Base-by-base conservation (phyloP, 2,113 vertebrate species). In the Sylvia atricapilla region DNA sequence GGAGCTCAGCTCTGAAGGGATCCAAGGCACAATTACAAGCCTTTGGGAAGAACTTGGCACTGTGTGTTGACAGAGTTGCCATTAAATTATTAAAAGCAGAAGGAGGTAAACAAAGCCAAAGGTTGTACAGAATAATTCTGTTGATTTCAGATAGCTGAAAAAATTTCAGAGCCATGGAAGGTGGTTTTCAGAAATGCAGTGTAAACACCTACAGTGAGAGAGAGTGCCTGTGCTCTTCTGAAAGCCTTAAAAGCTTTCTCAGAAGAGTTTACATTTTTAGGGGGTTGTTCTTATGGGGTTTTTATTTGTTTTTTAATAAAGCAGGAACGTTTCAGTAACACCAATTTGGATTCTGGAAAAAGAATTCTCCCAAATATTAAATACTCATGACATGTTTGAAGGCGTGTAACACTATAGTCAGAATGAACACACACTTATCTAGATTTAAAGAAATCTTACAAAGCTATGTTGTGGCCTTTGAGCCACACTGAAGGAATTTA, bases 11-110 rank as follows among this genome's bases (percentile, higher is more conserved):
- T 93, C 68, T 81, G 47, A 93, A 50, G 30, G 79, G 68, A 92
- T 66, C 60, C 68, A 74, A 80, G 41, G 89, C 23, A 11, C 44
- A 84, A 77, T 87, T 53, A 74, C 8, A 80, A 73, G 11, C 46
- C 31, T 80, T 70, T 43, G 63, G 78, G 59, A 92, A 66, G 63
- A 84, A 79, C 33, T 90, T 31, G 15, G 80, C 56, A 59, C 24
- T 16, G 3, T 33, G 37, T 55, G 59, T 50, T 63, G 68, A 70
- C 46, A 80, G 30, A 33, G 33, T 13, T 88, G 44, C 63, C 72
- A 86, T 77, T 83, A 69, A 92, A 87, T 76, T 93, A 87, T 88
- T 94, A 84, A 90, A 85, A 83, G 59, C 53, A 87, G 49, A 58
- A 68, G 49, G 44, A 64, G 31, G 41, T 60, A 91, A 82, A 89